Base-by-base conservation (phyloP, 1,140 invertebrate genomes). In the Trigoniulus corallinus region DNA sequence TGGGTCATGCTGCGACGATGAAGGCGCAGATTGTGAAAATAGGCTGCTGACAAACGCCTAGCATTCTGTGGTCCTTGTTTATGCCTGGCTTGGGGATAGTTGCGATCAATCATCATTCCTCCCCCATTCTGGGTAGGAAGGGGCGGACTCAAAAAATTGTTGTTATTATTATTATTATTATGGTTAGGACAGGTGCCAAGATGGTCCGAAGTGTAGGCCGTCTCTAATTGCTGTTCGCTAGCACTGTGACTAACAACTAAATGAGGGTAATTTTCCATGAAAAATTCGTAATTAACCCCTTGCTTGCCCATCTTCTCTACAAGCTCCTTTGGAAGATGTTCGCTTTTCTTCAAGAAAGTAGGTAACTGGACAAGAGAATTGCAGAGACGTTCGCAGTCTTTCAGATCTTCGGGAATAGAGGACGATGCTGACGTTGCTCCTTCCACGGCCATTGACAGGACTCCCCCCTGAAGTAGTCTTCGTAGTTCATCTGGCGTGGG, bases 281-380 rank as follows among this genome's bases (percentile, higher is more conserved):
- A 21, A 23, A 29, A 51, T 40, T 51, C 50, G 42, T 51, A 51
- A 37, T 45, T 51, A 3, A 51, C 21, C 2, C 43, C 78, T 45
- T 76, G 72, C 4, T 75, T 76, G 4, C 79, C 79, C 58, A 86
- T 67, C 37, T 79, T 63, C 60, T 84, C 81, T 46, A 84, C 66
- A 3, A 83, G 80, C 62, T 83, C 81, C 3, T 79, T 62, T 0
- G 81, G 81, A 0, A 83, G 74, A 44, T 47, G 53, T 48, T 85
- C 82, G 0, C 80, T 80, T 57, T 81, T 80, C 40, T 75, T 77
- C 29, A 88, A 74, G 56, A 80, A 89, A 0, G 86, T 88, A 0
- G 86, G 86, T 39, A 89, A 63, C 59, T 80, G 82, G 3, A 88
- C 77, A 52, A 88, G 67, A 12, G 84, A 88, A 55, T 76, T 81